A percentile compares a stretch with the other conserved stretches of the same genome.
These are phyloP conservation scores for Meteorus colon DNA, from an alignment of 2,888 invertebrate genomes.

Conservation along the genomic window DNA sequence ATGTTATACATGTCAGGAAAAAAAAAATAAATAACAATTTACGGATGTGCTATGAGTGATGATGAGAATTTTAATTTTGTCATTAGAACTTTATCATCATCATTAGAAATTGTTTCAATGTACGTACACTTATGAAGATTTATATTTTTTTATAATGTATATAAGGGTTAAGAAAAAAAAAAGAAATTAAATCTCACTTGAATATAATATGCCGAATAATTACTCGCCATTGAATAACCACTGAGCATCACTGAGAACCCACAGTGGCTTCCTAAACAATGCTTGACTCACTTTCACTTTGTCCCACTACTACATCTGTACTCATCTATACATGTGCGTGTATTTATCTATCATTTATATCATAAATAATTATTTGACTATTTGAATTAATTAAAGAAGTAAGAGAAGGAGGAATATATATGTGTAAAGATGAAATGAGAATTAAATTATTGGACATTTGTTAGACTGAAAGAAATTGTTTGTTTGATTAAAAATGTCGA, in stretches of 20 bases:
- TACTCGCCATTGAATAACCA: not conserved
- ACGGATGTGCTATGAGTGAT: not conserved
- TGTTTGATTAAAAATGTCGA: constrained; percentile 1
- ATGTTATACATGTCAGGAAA: constrained; percentile 2
- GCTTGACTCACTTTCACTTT: constrained; percentile 72
- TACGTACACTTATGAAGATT: not conserved
- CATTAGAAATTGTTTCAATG: not conserved
- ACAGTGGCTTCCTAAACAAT: constrained; percentile 73
- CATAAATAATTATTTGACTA: constrained; percentile 2
- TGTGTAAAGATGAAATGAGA: not conserved
- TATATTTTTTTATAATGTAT: not conserved
- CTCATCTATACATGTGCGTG: constrained; percentile 41
- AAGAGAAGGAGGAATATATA: not conserved
- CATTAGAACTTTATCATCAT: not conserved
- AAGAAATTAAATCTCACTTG: constrained; percentile 1
- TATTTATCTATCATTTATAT: constrained; percentile 22
- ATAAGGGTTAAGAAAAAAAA: not conserved
- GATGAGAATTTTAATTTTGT: not conserved
- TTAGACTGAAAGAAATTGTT: not conserved
- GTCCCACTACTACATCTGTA: constrained; percentile 57
- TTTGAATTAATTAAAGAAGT: not conserved
- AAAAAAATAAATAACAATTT: not conserved
- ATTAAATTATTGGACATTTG: constrained; percentile 5
- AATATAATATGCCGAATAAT: not conserved
- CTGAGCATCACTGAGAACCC: constrained; percentile 67